phyloP scores from a whole-genome alignment of 2,888 invertebrate genomes.

The Caenorhabditis sulstoni region DNA sequence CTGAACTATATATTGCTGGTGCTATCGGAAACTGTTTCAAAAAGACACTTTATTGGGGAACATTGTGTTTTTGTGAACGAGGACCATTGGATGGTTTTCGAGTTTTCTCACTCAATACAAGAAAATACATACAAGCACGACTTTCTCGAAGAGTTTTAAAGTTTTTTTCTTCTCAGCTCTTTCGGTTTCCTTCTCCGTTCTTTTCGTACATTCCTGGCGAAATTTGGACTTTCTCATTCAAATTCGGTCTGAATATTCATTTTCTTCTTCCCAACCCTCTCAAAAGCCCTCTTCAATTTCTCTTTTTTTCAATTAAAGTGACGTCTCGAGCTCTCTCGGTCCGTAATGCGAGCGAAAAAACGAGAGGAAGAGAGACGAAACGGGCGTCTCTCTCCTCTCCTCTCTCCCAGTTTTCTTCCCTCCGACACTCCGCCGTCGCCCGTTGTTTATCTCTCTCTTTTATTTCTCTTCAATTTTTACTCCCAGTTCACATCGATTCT shows the following conservation, averaged over 20 bases:
- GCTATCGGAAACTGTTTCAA: no score
- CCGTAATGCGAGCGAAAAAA: not conserved
- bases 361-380: not conserved
- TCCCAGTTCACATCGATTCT: not conserved
- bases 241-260: no score
- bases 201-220: not conserved
- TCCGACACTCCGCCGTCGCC: not conserved
- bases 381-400: no score
- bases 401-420: not conserved
- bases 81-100: no score
- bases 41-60: no score
- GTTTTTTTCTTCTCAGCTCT: not conserved
- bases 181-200: not conserved
- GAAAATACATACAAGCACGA: no score
- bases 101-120: no score
- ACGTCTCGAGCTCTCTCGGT: no score
- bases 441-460: not conserved
- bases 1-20: no score
- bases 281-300: not conserved
- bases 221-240: no score
- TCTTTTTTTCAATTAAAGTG: not conserved
- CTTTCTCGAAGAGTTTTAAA: no score
- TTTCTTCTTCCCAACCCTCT: not conserved
- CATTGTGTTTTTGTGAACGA: no score
- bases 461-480: not conserved